Base-by-base conservation (phyloP, 2,888 invertebrate species). In the Tipula unca region DNA sequence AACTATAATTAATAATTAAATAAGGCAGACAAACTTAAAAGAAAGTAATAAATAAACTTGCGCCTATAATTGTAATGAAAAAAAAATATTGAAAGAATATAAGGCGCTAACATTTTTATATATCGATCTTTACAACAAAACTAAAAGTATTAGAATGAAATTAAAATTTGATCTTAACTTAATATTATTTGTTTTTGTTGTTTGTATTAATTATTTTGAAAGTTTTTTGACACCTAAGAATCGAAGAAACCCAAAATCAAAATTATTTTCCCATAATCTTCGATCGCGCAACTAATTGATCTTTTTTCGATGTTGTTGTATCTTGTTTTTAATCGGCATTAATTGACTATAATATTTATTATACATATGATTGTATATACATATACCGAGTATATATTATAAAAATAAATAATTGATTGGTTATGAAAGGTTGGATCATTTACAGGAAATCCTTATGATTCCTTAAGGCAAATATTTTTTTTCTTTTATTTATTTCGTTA, bases 201-300 rank as follows among this genome's bases (percentile, higher is more conserved):
- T 20, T 69, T 20, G 25, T 69, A 69, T 69, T 69, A 69, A 69
- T 69, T 69, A 69, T 69, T 69, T 69, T 25, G 20, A 69, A 69
- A 69, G 69, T 69, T 69, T 69, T 69, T 69, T 69, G 69, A 69
- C 69, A 69, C 69, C 69, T 69, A 69, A 25, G 25, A 69, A 69
- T 10, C 69, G 69, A 69, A 69, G 14, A 69, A 69, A 69, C 25
- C 69, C 20, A 69, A 69, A 25, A 48, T 48, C n/a, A 10, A 48
- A 69, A 69, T 69, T 25, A 69, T 69, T 69, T 69, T 69, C 69
- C 69, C 69, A 69, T 69, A 69, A 69, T 69, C 69, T 69, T 69
- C 69, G 69, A 25, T 69, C 69, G 69, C 69, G 25, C 69, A 25
- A 69, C 69, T 69, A 69, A 69, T 69, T 69, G 69, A 69, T 69